These are phyloP conservation scores for Euzophera pinguis DNA, from an alignment of 2,888 invertebrate genomes.

Conservation along the genomic window DNA sequence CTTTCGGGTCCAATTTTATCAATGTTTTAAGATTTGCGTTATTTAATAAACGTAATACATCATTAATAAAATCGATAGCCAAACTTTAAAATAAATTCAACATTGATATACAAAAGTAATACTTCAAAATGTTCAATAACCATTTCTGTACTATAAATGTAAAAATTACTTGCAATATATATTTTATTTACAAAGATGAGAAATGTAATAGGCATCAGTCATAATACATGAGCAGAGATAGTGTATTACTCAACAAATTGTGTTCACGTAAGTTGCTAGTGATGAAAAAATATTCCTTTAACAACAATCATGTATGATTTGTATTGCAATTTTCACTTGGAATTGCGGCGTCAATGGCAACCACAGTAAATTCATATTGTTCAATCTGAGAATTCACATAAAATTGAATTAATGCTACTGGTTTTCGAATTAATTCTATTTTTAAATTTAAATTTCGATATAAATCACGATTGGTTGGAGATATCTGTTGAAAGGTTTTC, in stretches of 20 bases:
- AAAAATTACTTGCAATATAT: neutral
- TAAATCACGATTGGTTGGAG: neutral
- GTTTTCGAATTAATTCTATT: conserved; percentile 11
- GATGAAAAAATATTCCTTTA: conserved; percentile 6
- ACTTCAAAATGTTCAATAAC: neutral
- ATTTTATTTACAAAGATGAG: conserved; percentile 3
- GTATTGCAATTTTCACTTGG: conserved; percentile 62
- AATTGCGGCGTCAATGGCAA: conserved; percentile 49
- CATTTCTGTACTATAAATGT: neutral
- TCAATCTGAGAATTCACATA: conserved; percentile 34
- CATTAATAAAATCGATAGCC: neutral
- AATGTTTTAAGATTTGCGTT: conserved; percentile 5
- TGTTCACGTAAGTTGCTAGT: neutral
- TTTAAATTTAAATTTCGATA: conserved; percentile 9
- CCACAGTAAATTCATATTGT: conserved; percentile 38
- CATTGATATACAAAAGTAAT: neutral
- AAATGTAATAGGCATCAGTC: conserved; percentile 4
- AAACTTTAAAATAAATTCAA: neutral
- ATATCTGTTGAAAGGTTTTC: neutral
- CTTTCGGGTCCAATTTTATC: neutral
- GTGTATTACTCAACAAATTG: conserved; percentile 9
- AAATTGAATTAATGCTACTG: conserved; percentile 29
- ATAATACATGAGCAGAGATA: conserved; percentile 1
- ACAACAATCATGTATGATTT: conserved; percentile 24
- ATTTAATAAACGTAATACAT: neutral